Base-by-base conservation (phyloP, 2,888 invertebrate species). In the Ischnus inquisitorius region DNA sequence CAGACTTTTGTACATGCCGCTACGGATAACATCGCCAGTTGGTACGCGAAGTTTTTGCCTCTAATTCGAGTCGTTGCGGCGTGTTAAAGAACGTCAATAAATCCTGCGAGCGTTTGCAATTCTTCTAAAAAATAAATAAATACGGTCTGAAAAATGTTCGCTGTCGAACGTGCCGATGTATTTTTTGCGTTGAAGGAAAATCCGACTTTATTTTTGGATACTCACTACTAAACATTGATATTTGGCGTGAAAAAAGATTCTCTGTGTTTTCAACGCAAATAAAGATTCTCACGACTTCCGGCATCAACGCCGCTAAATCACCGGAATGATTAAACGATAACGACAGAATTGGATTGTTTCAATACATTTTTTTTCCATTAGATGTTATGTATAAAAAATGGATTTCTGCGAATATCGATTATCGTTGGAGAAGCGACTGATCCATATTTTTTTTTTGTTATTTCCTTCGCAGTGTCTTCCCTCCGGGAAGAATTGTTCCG, bases 401-500 rank as follows among this genome's bases (percentile, higher is more conserved):
- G 8, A 34, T 6, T 34, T 34, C 6, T 0, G 6, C 8, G 6
- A 34, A 34, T 22, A 12, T 54, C 12, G 19, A 22, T 22, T 8
- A 19, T 22, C 12, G 10, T 22, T 22, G 1, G 1, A 19, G 10
- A 22, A 74, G 0, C 34, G 34, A 34, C 4, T 34, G 34, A 6
- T 34, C 5, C n/a, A n/a, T n/a, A 34, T 34, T 34, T 34, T 34
- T 34, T 34, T 34, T 34, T 41, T 51, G 43, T 14, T 8, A 12
- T 22, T n/a, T 28, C 65, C 28, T 83, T 83, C 54, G 34, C 77
- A 83, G 83, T 83, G 72, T 54, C 67, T 51, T 41, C 12, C 72
- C 34, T 3, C 10, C 25, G n/a, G 71, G 68, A 75, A 60, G 48
- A 60, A 82, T 85, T 64, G 43, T n/a, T 54, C 65, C 76, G 72